These are phyloP conservation scores for Caenorhabditis sp. DNA, from an alignment of 2,888 invertebrate species.

Conservation along the genomic window DNA sequence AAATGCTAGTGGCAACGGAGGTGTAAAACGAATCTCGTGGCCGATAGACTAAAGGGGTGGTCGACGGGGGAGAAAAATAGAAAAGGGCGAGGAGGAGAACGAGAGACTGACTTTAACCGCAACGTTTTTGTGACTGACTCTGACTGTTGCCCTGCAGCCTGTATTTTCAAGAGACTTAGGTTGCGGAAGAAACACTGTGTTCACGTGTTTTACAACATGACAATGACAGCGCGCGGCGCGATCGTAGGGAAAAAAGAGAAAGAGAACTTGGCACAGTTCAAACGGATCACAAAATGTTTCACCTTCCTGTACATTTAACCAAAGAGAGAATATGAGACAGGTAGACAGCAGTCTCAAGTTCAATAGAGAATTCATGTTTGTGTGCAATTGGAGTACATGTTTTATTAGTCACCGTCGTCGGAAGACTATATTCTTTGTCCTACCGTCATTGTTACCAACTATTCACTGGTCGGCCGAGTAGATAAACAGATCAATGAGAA, in stretches of 20 bases:
- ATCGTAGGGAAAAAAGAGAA: not conserved
- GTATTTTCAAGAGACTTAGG: constrained; percentile 55
- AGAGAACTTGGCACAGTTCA: constrained; percentile 47
- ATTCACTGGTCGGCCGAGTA: not conserved
- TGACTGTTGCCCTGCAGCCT: too few species aligned
- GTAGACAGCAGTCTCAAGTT: not conserved
- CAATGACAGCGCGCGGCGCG: constrained; percentile 49
- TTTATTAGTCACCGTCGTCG: constrained; percentile 8
- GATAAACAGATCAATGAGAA: constrained; percentile 29
- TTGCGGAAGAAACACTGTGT: constrained; percentile 35
- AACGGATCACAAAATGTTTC: constrained; percentile 34
- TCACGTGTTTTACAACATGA: constrained; percentile 53
- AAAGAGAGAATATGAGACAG: constrained; percentile 1
- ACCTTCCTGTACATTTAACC: not conserved
- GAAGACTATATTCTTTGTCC: constrained; percentile 11
- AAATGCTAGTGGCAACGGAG: constrained; percentile 22
- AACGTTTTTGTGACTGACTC: constrained; percentile 39
- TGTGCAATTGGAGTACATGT: constrained; percentile 9
- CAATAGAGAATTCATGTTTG: not conserved
- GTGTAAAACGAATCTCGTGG: constrained; percentile 16
- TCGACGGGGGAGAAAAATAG: constrained; percentile 6
- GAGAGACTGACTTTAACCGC: constrained; percentile 19
- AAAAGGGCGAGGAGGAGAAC: constrained; percentile 1
- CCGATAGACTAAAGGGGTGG: constrained; percentile 11
- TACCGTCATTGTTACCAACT: not conserved